Evolutionary conservation across 2,888 invertebrate genomes (phyloP).

Genomic region (Phymatocera aterrima): DNA sequence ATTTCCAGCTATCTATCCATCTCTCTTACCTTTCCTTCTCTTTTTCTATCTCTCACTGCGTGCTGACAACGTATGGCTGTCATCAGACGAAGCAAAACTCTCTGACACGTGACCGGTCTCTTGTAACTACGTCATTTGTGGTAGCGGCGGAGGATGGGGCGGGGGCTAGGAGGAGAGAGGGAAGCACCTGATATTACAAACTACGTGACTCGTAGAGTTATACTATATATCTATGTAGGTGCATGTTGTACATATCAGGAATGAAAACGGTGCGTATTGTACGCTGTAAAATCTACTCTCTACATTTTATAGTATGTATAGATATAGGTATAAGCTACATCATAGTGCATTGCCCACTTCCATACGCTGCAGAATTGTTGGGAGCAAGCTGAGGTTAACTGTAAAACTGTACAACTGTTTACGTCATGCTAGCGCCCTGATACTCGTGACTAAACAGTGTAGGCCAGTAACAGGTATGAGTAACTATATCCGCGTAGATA

Average conservation of each 20-base stretch:
- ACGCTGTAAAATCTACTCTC: neutral
- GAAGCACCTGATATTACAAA: conserved; percentile 36
- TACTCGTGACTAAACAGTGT: conserved; percentile 28
- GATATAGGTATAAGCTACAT: neutral
- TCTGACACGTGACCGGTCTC: conserved; percentile 16
- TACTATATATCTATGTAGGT: neutral
- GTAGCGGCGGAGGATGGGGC: neutral
- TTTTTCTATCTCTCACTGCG: no score
- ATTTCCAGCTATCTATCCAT: neutral
- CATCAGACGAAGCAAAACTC: conserved; percentile 24
- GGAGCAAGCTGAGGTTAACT: conserved; percentile 26
- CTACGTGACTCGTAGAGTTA: conserved; percentile 23
- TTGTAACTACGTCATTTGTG: conserved; percentile 34
- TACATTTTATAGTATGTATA: neutral
- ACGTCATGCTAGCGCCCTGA: conserved; percentile 17
- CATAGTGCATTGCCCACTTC: neutral
- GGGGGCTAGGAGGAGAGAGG: neutral
- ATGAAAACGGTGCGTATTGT: neutral
- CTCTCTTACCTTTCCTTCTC: neutral
- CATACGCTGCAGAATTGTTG: neutral
- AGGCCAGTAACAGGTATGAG: neutral
- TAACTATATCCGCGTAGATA: neutral
- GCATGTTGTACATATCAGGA: neutral
- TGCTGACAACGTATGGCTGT: conserved; percentile 8
- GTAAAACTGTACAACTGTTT: conserved; percentile 40